phyloP scores from a whole-genome alignment of 2,113 vertebrate species.

The Hyla sarda region DNA sequence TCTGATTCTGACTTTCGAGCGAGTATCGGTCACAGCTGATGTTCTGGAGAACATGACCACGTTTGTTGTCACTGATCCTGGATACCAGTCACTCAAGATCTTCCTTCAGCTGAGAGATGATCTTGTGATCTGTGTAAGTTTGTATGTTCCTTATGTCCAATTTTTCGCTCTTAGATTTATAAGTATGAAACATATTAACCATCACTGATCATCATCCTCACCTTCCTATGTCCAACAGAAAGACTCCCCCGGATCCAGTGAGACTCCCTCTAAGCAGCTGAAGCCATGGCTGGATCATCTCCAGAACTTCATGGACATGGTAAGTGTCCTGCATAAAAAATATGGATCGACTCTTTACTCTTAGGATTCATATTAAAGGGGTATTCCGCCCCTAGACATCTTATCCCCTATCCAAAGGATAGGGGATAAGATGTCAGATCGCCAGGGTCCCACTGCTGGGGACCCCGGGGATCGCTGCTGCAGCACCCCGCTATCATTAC shows the following conservation, averaged over 20 bases:
- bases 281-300: constrained; percentile 13
- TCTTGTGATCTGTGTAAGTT: constrained; percentile 39
- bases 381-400: too few relatives aligned
- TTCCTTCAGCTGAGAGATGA: constrained; percentile 17
- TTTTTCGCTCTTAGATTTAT: neutral
- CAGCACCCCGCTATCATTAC: too few relatives aligned
- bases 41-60: neutral
- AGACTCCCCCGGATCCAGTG: neutral
- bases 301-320: neutral
- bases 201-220: neutral
- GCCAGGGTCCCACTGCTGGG: too few relatives aligned
- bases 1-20: neutral
- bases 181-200: neutral
- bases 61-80: neutral
- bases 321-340: neutral
- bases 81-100: neutral
- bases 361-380: too few relatives aligned
- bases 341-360: neutral
- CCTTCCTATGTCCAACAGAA: neutral
- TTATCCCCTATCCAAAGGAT: too few relatives aligned
- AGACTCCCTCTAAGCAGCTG: neutral
- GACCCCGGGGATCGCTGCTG: too few relatives aligned
- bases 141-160: neutral
- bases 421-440: too few relatives aligned
- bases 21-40: neutral